A percentile compares a stretch with the other conserved stretches of the same genome.
Evolutionary conservation across 2,113 vertebrate species (phyloP).

Genomic region (Brachypodius melanocephalos): DNA sequence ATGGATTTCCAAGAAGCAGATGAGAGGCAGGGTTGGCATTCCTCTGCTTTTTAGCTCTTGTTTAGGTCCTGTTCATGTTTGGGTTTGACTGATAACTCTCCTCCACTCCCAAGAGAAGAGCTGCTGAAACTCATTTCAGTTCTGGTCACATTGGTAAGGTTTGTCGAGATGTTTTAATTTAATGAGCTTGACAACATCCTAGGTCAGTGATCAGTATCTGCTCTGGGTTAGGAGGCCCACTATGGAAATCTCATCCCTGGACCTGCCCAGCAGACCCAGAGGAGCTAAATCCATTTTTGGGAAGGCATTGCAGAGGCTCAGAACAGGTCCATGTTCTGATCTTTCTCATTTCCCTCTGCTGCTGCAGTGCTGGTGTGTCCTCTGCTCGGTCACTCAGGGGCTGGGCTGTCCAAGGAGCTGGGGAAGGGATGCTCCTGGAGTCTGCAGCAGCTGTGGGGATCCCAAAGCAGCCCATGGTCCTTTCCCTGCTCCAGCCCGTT

Average conservation of each 20-base stretch:
- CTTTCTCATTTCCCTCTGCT: neutral
- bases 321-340: accelerated
- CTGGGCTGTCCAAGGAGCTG: neutral
- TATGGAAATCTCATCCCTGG: accelerated
- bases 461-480: neutral
- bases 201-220: neutral
- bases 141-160: neutral
- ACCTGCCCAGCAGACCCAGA: neutral
- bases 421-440: neutral
- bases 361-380: accelerated
- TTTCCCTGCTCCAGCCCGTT: neutral
- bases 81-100: neutral
- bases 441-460: neutral
- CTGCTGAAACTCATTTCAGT: neutral
- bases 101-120: neutral
- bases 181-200: neutral
- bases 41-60: neutral
- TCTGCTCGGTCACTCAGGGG: neutral
- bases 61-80: neutral
- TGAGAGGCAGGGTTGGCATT: neutral
- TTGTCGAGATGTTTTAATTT: neutral
- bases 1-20: neutral
- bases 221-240: too few species aligned
- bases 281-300: too few species aligned
- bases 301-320: neutral